phyloP scores from a whole-genome alignment of 2,888 invertebrate genomes.

The Agonopterix arenella region DNA sequence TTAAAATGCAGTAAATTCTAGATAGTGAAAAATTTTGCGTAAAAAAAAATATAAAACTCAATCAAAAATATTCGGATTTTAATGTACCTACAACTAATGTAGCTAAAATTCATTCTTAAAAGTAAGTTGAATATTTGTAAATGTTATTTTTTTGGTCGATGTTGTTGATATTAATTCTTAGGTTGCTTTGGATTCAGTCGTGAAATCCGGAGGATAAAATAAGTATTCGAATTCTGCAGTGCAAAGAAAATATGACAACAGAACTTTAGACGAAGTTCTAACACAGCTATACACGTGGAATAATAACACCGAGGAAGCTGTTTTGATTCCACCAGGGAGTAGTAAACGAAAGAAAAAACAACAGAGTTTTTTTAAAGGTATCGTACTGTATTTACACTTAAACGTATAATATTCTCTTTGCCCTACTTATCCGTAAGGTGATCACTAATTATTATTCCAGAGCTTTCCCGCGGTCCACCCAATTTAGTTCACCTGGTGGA shows the following conservation, averaged over 20 bases:
- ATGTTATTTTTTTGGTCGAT: neutral
- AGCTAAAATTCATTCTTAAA: neutral
- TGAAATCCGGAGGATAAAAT: constrained; percentile 4
- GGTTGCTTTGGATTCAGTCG: constrained; percentile 5
- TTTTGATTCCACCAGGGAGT: neutral
- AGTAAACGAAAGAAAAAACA: neutral
- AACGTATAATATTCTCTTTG: neutral
- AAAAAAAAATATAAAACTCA: constrained; percentile 2
- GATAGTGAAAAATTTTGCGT: constrained; percentile 2
- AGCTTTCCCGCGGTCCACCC: too few relatives aligned
- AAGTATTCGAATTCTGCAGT: constrained; percentile 7
- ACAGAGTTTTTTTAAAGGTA: neutral
- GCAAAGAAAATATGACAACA: constrained; percentile 6
- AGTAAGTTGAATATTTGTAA: constrained; percentile 1
- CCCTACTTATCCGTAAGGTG: too few relatives aligned
- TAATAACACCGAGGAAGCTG: neutral
- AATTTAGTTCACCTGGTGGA: too few relatives aligned
- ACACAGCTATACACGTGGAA: constrained; percentile 1
- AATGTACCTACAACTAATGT: constrained; percentile 1
- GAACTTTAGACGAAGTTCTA: constrained; percentile 2
- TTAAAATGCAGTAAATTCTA: constrained; percentile 9
- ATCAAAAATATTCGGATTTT: neutral
- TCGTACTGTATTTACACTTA: neutral
- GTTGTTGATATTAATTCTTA: neutral
- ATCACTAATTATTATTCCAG: too few relatives aligned